These are phyloP conservation scores for Pyrocephalus nanus DNA, from an alignment of 2,797 vertebrate genomes.

Conservation along the genomic window DNA sequence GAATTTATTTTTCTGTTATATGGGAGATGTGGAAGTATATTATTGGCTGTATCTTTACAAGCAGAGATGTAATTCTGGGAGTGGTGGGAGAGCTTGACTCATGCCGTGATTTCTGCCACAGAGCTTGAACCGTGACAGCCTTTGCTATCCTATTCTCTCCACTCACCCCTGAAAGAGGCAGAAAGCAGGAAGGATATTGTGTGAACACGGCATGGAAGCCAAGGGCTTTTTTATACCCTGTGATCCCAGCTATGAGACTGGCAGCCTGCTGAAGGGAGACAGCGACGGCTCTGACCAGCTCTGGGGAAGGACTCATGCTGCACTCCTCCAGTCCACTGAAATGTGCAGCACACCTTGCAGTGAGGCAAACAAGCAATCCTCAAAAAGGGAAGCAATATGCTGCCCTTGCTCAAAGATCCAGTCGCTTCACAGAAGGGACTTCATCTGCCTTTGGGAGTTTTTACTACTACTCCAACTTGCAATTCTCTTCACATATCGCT, in stretches of 20 bases:
- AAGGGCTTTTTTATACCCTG: neutral
- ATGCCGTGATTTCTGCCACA: neutral
- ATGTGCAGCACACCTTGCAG: neutral
- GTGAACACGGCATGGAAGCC: neutral
- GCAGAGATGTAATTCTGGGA: neutral
- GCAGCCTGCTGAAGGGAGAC: neutral
- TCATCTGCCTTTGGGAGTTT: neutral
- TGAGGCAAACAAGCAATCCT: neutral
- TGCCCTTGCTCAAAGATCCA: neutral
- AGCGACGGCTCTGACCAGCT: neutral
- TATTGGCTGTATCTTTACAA: neutral
- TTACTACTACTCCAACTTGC: neutral
- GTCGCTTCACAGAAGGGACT: neutral
- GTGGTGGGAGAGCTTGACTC: neutral
- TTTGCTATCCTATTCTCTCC: neutral
- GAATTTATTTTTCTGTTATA: neutral
- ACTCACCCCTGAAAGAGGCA: neutral
- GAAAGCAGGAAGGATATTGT: neutral
- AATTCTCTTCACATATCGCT: neutral
- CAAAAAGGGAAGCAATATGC: neutral
- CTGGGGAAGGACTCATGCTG: neutral
- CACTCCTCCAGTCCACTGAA: neutral
- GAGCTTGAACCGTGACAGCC: neutral
- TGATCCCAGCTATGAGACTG: neutral
- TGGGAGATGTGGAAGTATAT: neutral